These are phyloP conservation scores for Lipotes vexillifer DNA, from an alignment of 2,113 vertebrate genomes.

Conservation along the genomic window DNA sequence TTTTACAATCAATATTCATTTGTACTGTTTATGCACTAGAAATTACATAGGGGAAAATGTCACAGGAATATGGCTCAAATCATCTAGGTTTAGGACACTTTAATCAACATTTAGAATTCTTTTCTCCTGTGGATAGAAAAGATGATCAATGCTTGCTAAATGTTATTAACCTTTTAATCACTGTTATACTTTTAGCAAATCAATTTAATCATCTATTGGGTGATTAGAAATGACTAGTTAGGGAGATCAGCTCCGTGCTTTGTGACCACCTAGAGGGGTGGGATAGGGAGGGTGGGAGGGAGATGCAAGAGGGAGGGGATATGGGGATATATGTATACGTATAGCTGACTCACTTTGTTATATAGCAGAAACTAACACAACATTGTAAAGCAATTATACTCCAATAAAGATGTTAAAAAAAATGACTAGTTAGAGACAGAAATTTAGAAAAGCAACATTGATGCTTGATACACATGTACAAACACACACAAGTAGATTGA, in stretches of 20 bases:
- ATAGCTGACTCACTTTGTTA: no score
- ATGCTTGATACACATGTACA: not conserved
- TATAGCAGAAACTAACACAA: no score
- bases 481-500: not conserved
- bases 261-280: no score
- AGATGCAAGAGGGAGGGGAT: no score
- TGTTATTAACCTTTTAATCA: constrained; percentile 56
- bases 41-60: constrained; percentile 39
- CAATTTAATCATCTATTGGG: not conserved
- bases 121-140: not conserved
- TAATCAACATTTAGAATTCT: constrained; percentile 46
- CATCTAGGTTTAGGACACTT: constrained; percentile 5
- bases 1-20: constrained; percentile 55
- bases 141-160: constrained; percentile 27
- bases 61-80: constrained; percentile 8
- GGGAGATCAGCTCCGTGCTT: not conserved
- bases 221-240: constrained; percentile 15
- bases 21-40: constrained; percentile 33
- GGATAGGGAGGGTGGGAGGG: no score
- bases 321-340: no score
- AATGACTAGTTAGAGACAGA: constrained; percentile 14
- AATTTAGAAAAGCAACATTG: not conserved
- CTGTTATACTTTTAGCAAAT: not conserved
- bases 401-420: not conserved
- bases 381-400: no score